Evolutionary conservation across 2,113 vertebrate species (phyloP).

Genomic region (Heloderma charlesbogerti): DNA sequence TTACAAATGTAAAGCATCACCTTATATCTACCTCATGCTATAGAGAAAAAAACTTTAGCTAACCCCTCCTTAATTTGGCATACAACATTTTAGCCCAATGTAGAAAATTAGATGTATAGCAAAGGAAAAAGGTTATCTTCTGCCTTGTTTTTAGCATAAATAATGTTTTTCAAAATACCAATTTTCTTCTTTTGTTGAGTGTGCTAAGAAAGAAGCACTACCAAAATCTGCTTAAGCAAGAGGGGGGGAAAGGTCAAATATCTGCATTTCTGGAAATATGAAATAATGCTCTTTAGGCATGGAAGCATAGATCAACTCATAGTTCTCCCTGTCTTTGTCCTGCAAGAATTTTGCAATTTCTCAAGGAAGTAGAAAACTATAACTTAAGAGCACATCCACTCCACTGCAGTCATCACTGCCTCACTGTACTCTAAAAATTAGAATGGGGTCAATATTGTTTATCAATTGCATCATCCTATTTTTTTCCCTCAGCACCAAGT

Average conservation of each 20-base stretch:
- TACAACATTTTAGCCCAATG: background rate
- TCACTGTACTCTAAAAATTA: background rate
- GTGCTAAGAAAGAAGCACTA: background rate
- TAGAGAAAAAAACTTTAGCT: background rate
- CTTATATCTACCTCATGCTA: background rate
- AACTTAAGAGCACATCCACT: background rate
- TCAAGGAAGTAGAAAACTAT: background rate
- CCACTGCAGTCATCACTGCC: background rate
- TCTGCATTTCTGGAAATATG: background rate
- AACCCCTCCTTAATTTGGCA: background rate
- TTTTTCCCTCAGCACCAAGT: background rate
- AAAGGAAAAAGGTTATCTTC: background rate
- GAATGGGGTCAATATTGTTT: background rate
- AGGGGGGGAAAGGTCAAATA: background rate
- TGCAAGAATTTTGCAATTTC: background rate
- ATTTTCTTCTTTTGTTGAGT: background rate
- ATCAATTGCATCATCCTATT: background rate
- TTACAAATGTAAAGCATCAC: conserved; percentile 49
- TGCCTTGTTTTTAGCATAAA: background rate
- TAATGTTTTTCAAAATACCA: background rate
- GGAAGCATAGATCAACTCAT: background rate
- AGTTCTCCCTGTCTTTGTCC: background rate
- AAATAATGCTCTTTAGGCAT: background rate
- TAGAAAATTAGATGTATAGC: conserved; percentile 9
- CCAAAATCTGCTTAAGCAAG: background rate